Conservation (phyloP, 2,888 invertebrate species). For the Linnaemya vulpina region DNA sequence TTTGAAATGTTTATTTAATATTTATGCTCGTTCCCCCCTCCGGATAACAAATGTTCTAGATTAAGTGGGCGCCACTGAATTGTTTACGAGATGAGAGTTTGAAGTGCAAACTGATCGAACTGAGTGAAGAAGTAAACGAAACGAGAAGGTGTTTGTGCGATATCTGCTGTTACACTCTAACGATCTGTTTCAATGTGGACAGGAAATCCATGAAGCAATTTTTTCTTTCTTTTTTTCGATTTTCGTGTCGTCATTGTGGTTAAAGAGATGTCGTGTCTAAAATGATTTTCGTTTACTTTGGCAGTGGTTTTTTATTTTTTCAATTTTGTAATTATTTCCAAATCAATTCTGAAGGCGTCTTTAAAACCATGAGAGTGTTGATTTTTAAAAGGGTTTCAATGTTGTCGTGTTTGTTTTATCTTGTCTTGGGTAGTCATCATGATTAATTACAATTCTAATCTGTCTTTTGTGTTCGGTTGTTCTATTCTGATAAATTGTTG, state of each 20-base stretch:
- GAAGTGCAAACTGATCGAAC: conserved; percentile 24
- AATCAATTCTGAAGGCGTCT: conserved; percentile 6
- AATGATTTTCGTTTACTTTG: background rate
- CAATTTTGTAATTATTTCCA: conserved; percentile 29
- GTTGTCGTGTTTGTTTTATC: conserved; percentile 30
- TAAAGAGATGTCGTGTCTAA: background rate
- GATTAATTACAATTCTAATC: conserved; percentile 41
- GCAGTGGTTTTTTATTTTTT: background rate
- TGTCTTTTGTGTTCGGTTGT: background rate
- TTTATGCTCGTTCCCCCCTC: background rate
- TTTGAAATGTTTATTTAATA: conserved; percentile 10
- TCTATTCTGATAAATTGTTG: background rate
- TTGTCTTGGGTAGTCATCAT: conserved; percentile 13
- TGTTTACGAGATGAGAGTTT: conserved; percentile 34
- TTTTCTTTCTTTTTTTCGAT: background rate
- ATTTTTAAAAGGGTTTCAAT: conserved; percentile 46
- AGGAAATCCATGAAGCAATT: conserved; percentile 52
- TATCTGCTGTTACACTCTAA: background rate
- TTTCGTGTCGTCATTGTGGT: background rate
- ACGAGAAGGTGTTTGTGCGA: background rate
- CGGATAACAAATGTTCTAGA: background rate
- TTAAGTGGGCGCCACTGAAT: conserved; percentile 64
- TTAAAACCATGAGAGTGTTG: background rate
- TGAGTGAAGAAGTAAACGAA: background rate
- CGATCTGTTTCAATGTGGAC: background rate